Evolutionary conservation across 2,888 invertebrate species (phyloP).

Genomic region (Dryadula phaetusa): DNA sequence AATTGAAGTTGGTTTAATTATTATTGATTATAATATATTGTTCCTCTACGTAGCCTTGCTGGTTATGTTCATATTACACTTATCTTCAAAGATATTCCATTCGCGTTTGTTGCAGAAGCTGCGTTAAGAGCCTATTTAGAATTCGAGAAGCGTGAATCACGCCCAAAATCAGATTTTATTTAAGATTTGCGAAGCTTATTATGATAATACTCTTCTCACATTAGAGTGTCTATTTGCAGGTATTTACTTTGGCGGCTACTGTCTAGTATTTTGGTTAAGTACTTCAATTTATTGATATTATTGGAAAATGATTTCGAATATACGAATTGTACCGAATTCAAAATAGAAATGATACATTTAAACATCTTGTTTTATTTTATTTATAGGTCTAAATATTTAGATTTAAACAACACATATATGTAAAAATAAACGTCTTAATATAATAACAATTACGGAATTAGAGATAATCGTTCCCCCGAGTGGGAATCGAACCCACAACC

Average conservation of each 20-base stretch:
- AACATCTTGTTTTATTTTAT: background rate
- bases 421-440: too few species aligned
- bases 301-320: background rate
- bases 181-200: conserved; percentile 36
- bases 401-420: too few species aligned
- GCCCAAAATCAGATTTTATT: conserved; percentile 32
- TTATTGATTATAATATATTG: too few species aligned
- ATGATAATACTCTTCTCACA: conserved; percentile 37
- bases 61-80: too few species aligned
- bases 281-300: background rate
- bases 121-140: conserved; percentile 25
- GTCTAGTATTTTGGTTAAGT: conserved; percentile 30
- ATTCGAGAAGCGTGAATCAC: conserved; percentile 41
- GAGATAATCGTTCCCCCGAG: too few species aligned
- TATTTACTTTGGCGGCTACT: conserved; percentile 45
- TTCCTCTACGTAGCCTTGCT: too few species aligned
- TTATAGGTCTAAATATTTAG: too few species aligned
- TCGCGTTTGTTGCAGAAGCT: conserved; percentile 7
- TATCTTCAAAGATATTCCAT: background rate
- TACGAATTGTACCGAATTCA: background rate
- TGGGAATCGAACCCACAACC: too few species aligned
- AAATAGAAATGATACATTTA: conserved; percentile 3
- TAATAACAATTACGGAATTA: too few species aligned
- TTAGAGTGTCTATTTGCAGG: conserved; percentile 30
- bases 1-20: too few species aligned